Base-by-base conservation (phyloP, 2,888 invertebrate species). In the Drosophila parthenogenetica region DNA sequence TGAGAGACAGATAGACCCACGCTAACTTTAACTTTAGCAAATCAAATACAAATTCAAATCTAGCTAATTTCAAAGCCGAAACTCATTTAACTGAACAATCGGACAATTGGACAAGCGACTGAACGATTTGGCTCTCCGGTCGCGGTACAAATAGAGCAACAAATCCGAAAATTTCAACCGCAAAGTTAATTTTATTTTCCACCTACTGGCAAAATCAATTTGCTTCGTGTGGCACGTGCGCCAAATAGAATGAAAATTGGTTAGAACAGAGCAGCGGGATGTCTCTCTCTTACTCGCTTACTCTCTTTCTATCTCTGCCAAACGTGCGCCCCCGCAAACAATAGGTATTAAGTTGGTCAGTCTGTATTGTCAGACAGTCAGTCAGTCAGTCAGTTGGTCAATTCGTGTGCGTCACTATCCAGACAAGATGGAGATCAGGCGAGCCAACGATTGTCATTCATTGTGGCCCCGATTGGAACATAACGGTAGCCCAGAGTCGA, bases 181-280 rank as follows among this genome's bases (percentile, higher is more conserved):
- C 81, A 84, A 79, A 89, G 84, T 89, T 87, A 88, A 84, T 90
- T 89, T 87, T 77, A 76, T 84, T 83, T 90, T 91, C 90, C 90
- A 91, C 91, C 91, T 90, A 91, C 91, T 91, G 91, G 90, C 91
- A 83, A 91, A 91, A 91, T 91, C 91, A 91, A 91, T 91, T 91
- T 91, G 87, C 82, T 90, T 91, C 91, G 91, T 91, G 91, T 91
- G 91, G 91, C 91, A 91, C 91, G 91, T 91, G 91, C 91, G 88
- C 90, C 82, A 90, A 90, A 91, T 90, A 87, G 80, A 88, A 83
- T 80, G 74, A 88, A 85, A 81, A 76, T 81, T 83, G 79, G 65
- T 48, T 67, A 76, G 68, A 78, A 70, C 63, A 5, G 54, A 11
- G 35, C 43, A 43, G 45, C 58, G 64, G 58, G 58, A 14, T 14